These are phyloP conservation scores for Tonatia bakeri DNA, from an alignment of 2,113 vertebrate genomes.

Conservation along the genomic window DNA sequence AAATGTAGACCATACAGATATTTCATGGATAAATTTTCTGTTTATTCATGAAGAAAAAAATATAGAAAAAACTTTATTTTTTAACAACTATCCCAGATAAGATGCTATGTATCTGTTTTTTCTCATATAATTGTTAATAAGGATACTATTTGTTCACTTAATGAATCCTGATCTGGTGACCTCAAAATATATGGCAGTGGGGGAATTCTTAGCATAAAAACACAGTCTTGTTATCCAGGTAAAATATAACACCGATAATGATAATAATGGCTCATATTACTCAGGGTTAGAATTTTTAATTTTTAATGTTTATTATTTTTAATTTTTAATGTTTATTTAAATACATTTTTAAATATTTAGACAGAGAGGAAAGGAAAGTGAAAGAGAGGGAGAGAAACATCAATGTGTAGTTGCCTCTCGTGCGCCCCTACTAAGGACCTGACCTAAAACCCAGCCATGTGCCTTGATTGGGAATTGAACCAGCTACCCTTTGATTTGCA, in stretches of 20 bases:
- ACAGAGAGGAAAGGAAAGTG: no score
- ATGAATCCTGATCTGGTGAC: not conserved
- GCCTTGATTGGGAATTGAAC: no score
- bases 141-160: not conserved
- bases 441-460: no score
- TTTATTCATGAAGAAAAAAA: constrained; percentile 19
- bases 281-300: not conserved
- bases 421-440: no score
- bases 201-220: not conserved
- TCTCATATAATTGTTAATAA: not conserved
- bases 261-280: not conserved
- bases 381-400: no score
- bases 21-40: not conserved
- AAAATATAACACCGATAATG: not conserved
- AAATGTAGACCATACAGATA: not conserved
- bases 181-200: not conserved
- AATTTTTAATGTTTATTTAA: no score
- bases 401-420: no score
- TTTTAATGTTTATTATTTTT: no score
- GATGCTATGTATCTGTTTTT: not conserved
- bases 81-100: not conserved
- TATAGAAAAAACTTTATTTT: not conserved
- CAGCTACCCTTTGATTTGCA: no score
- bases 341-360: no score
- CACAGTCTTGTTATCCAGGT: not conserved